Percentiles rank a stretch among this genome's conserved stretches.
Conservation (phyloP, 2,797 vertebrate genomes). For the Sphenopsis melanotis region DNA sequence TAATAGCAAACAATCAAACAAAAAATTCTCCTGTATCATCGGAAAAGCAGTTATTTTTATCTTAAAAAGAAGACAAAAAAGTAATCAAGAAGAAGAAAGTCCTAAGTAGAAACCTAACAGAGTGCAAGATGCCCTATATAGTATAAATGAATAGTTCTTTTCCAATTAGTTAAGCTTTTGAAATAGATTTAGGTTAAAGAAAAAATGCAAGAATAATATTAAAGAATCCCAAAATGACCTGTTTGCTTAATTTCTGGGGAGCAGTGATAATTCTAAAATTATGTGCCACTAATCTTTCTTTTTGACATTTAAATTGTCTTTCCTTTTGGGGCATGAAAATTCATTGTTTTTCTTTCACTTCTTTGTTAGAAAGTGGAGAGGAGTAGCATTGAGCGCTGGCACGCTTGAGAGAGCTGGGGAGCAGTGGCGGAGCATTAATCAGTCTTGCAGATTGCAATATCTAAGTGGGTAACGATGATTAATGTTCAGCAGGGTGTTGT, state of each 20-base stretch:
- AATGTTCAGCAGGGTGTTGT: slow-evolving; percentile 9
- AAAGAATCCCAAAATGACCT: background rate
- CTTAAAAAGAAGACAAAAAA: background rate
- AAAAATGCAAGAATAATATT: background rate
- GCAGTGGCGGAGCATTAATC: background rate
- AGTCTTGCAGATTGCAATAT: slow-evolving; percentile 16
- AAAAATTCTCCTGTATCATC: background rate
- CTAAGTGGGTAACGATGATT: slow-evolving; percentile 39
- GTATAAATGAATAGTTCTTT: background rate
- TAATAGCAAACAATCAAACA: background rate
- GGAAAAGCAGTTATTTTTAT: background rate
- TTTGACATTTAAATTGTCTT: background rate
- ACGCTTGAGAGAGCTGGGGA: background rate
- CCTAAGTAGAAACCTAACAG: background rate
- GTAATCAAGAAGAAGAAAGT: background rate
- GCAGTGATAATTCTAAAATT: background rate
- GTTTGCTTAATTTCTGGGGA: background rate
- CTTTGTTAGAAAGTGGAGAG: background rate
- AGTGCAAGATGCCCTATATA: background rate
- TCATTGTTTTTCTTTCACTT: background rate
- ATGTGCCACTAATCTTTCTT: background rate
- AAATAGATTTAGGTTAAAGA: background rate
- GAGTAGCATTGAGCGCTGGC: background rate
- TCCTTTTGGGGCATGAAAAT: background rate
- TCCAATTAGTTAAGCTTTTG: background rate